These are phyloP conservation scores for Lagorchestes hirsutus DNA, from an alignment of 2,797 vertebrate species.

Conservation along the genomic window DNA sequence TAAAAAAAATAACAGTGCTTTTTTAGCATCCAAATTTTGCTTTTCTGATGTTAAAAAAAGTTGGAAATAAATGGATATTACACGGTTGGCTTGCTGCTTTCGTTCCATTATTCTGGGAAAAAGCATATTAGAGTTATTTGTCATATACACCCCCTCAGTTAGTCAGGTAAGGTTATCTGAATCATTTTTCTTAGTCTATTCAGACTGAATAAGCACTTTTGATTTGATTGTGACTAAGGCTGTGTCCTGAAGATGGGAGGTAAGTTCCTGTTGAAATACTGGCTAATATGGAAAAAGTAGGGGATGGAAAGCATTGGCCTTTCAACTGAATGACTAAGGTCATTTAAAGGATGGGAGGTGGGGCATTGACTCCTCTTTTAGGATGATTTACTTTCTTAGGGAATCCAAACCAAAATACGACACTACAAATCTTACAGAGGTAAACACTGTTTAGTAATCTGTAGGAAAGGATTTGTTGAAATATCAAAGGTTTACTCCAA, in stretches of 20 bases:
- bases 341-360: neutral
- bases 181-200: neutral
- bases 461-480: neutral
- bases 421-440: neutral
- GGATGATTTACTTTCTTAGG: neutral
- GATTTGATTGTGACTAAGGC: constrained; percentile 12
- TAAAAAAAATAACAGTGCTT: neutral
- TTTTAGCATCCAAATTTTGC: neutral
- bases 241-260: neutral
- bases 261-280: neutral
- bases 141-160: neutral
- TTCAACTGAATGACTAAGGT: neutral
- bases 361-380: neutral
- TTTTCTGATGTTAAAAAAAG: constrained; percentile 18
- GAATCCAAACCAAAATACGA: neutral
- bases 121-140: neutral
- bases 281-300: neutral
- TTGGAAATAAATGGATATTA: constrained; percentile 1
- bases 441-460: neutral
- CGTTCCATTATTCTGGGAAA: constrained; percentile 23
- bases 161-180: neutral
- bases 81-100: neutral
- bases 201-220: neutral
- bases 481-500: neutral
- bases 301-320: no score